Percentiles rank a stretch among this genome's conserved stretches.
Conservation (phyloP, 2,113 vertebrate species). For the Sorex fumeus region DNA sequence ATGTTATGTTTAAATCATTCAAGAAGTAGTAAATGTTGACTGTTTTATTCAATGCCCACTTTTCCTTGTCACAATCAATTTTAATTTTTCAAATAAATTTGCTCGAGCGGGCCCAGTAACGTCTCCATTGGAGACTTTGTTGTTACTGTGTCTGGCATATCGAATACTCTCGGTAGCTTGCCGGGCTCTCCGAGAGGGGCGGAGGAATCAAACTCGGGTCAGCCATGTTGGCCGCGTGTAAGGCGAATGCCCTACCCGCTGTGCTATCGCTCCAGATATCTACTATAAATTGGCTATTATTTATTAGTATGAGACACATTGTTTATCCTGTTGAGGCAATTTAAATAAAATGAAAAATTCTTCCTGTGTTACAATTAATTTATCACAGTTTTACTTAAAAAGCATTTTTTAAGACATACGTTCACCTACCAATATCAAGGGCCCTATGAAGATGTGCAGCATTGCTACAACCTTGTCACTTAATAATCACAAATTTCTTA, state of each 20-base stretch:
- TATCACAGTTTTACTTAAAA: rapidly evolving
- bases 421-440: neutral
- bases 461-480: neutral
- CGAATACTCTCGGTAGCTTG: too few species aligned
- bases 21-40: neutral
- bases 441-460: neutral
- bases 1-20: neutral
- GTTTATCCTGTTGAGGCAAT: neutral
- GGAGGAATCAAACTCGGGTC: too few species aligned
- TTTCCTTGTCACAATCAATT: neutral
- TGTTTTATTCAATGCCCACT: neutral
- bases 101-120: too few species aligned
- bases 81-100: neutral
- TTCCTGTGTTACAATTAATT: neutral
- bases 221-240: too few species aligned
- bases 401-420: neutral
- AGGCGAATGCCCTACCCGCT: too few species aligned
- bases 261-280: too few species aligned
- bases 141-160: too few species aligned
- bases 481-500: neutral
- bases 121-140: too few species aligned
- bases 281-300: neutral
- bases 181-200: too few species aligned
- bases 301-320: neutral
- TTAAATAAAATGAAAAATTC: neutral